Base-by-base conservation (phyloP, 2,113 vertebrate species). In the Carassius carassius region DNA sequence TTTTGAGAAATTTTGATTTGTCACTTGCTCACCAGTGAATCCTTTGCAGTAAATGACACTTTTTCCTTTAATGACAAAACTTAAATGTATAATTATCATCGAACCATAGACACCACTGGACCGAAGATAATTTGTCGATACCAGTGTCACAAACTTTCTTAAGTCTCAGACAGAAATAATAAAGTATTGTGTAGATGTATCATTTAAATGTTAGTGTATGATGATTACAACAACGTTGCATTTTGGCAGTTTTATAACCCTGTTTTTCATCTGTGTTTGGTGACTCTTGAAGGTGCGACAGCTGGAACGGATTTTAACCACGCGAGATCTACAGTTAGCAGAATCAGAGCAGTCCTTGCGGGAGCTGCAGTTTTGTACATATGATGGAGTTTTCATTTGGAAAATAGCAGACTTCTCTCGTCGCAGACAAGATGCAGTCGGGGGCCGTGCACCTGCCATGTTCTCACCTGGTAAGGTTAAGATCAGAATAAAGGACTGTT, bases 331-430 rank as follows among this genome's bases (percentile, higher is more conserved):
- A 84, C 96, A 96, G 0, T 91, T 99, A 74, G 96, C 96, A 0
- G 97, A 98, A 90, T 95, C 98, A 91, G 97, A 98, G 83, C 96
- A 96, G 23, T 94, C 96, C 56, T 90, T 99, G 21, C 94, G 94
- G 8, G 96, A 93, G 87, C 90, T 98, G 92, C 96, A 98, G 14
- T 95, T 95, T 0, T 95, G 96, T 47, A 98, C 97, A 37, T 97
- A 96, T 0, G 97, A 99, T 0, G 98, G 98, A 0, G 92, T 99
- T 84, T 98, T 99, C 76, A 85, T 99, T 89, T 99, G 98, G 98
- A 97, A 97, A 93, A 98, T 99, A 65, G 95, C 96, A 0, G 97
- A 99, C 35, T 96, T 99, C 17, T 94, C 95, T 88, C 94, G 97
- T 85, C 99, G 97, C 89, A 96, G 98, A 54, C 98, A 99, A 90